Base-by-base conservation (phyloP, 2,113 vertebrate species). In the Xenopus borealis region DNA sequence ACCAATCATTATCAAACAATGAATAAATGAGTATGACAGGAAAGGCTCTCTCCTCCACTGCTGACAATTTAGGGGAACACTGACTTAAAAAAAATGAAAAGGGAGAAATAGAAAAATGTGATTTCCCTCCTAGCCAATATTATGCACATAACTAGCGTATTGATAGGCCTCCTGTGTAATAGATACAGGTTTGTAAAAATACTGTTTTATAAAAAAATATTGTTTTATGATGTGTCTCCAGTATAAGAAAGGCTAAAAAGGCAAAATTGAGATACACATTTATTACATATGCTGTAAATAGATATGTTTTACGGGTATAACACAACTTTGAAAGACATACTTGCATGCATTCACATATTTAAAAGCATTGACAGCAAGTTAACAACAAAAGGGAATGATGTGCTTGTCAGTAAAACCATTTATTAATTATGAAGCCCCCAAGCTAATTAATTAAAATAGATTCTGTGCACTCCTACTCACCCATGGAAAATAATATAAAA, bases 1-100 rank as follows among this genome's bases (percentile, higher is more conserved):
- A 82, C 81, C 73, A 79, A 80, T 85, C 81, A 80, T 84, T 80
- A 79, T 83, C 79, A 85, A 83, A 64, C 81, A 80, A 74, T 83
- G 85, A 88, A 83, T 52, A 40, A 63, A 47, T n/a, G 27, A 20
- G 23, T 69, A 62, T 83, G 83, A 82, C 81, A 83, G 85, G 82
- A 76, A 85, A 83, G 72, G 79, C 23, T 81, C 70, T 80, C 40
- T 77, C 62, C 1, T 18, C 79, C 64, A 59, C 68, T 79, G 78
- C 84, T 78, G 82, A 84, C 83, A 79, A 78, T 81, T 82, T 83
- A 82, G 79, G 80, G 80, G 83, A 81, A 82, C 80, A 75, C 47
- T 77, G 23, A 27, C 23, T 27, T 27, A 27, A 27, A 27, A 27
- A 27, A 27, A 27, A 27, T 27, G 71, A 78, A 66, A 83, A 78